Evolutionary conservation across 2,888 invertebrate species (phyloP), one percentile per base, ranked within the genome.

Genomic region (Lobophora halterata): DNA sequence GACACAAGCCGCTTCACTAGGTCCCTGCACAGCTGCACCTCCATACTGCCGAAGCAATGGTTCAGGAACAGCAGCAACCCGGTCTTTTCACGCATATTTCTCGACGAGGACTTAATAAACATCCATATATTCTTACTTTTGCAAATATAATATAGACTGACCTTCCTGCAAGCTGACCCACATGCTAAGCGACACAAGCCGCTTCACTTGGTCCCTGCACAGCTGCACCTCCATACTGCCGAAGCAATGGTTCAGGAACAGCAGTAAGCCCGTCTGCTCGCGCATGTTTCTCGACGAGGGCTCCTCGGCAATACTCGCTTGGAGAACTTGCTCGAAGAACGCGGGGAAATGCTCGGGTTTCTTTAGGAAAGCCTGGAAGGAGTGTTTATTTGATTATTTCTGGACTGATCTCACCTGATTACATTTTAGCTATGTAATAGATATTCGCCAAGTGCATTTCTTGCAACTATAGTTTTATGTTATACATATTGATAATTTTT

Each of bases 41-140:
- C 99, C 93, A 99, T 95, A 58, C 98, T 98, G 65, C 98, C 98
- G 66, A 99, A 98, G 69, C 97, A 97, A 71, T 98, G 97, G 77
- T 97, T 97, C 1, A 99, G 88, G 74, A 99, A 98, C 19, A 97
- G 90, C 6, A 99, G 88, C 27, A 99, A 75, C 0, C 95, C 92
- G 0, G 96, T 97, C 75, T 97, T 95, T 70, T 99, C 98, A 14
- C 90, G 88, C 61, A 87, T 82, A 49, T 81, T 79, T 8, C 59
- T n/a, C n/a, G n/a, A n/a, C n/a, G n/a, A n/a, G n/a, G n/a, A n/a
- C n/a, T n/a, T n/a, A n/a, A n/a, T n/a, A n/a, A n/a, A n/a, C n/a
- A n/a, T n/a, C n/a, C n/a, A n/a, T n/a, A n/a, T n/a, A n/a, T n/a
- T n/a, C n/a, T n/a, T n/a, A n/a, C n/a, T n/a, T n/a, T n/a, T n/a